Evolutionary conservation across 92 coral and sea anemone genomes (phyloP).

Genomic region (Galaxea fascicularis): DNA sequence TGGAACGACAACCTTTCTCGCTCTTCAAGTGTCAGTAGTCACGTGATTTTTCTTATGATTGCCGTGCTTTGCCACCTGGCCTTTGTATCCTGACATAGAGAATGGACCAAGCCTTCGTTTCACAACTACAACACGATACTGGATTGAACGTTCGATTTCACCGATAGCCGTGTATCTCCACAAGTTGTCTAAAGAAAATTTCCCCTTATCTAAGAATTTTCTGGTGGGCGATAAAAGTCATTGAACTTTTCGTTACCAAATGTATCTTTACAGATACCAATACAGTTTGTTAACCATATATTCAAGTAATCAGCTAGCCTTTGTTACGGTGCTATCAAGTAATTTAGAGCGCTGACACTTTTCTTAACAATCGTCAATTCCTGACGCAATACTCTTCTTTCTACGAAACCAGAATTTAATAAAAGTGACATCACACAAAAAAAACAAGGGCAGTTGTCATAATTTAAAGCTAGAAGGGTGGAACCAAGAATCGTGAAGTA

Average conservation of each 20-base stretch:
- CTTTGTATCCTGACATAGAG: background rate
- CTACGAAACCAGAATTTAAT: background rate
- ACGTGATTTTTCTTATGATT: background rate
- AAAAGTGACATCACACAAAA: background rate
- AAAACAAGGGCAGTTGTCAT: background rate
- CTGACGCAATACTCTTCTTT: background rate
- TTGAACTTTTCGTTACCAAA: background rate
- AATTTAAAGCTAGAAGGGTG: background rate
- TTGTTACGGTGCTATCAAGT: background rate
- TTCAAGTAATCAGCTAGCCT: background rate
- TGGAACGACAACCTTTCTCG: background rate
- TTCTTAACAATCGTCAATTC: background rate
- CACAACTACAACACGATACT: background rate
- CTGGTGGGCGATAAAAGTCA: too few species aligned
- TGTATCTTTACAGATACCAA: background rate
- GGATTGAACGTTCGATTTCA: background rate
- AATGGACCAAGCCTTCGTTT: background rate
- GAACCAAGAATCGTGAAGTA: background rate
- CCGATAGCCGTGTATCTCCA: background rate
- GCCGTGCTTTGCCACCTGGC: constrained; percentile 19
- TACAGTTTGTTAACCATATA: background rate
- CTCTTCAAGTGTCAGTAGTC: constrained; percentile 1
- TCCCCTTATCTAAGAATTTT: too few species aligned
- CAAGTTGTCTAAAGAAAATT: too few species aligned
- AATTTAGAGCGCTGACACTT: background rate